Evolutionary conservation across 2,888 invertebrate genomes (phyloP), one percentile per base, ranked within the genome.

Genomic region (Rotaria magnacalcarata): DNA sequence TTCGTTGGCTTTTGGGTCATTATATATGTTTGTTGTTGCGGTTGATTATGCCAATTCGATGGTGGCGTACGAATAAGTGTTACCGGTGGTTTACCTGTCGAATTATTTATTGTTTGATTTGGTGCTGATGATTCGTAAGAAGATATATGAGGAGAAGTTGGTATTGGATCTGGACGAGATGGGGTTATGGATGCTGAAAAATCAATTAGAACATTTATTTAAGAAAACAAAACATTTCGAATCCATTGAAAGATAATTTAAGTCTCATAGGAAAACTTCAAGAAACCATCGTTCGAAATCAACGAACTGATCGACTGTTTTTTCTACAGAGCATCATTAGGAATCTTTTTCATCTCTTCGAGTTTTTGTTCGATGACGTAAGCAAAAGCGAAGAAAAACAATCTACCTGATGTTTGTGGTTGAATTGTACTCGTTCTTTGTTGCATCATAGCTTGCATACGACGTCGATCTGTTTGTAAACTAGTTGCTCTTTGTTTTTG

Each of bases 361-460:
- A 34, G 34, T 34, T 34, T 34, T 34, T 34, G 34, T 34, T 34
- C 34, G 34, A 34, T 34, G 34, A 34, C 1, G 34, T 34, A 34
- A 34, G 2, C 34, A 34, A 2, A 34, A 34, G 1, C 34, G 2
- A 34, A 34, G 5, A 34, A 16, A 19, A 34, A 67, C 16, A 34
- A 34, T 54, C 21, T 67, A 67, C 67, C 67, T 67, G 34, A 34
- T 67, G 27, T 0, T 67, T 8, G 34, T 14, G 43, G 47, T 47
- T 80, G 80, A 34, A 80, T 80, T 80, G 80, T 80, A 80, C n/a
- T 80, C n/a, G 80, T 1, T 80, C 80, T 43, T 47, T 80, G 80
- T 47, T 80, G 80, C 47, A 47, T 85, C 80, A 85, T 87, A 54
- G 67, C 85, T n/a, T 85, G 56, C 87, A 87, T 87, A 43, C 87